Base-by-base conservation (phyloP, 1,140 invertebrate genomes). In the Elymnias hypermnestra region DNA sequence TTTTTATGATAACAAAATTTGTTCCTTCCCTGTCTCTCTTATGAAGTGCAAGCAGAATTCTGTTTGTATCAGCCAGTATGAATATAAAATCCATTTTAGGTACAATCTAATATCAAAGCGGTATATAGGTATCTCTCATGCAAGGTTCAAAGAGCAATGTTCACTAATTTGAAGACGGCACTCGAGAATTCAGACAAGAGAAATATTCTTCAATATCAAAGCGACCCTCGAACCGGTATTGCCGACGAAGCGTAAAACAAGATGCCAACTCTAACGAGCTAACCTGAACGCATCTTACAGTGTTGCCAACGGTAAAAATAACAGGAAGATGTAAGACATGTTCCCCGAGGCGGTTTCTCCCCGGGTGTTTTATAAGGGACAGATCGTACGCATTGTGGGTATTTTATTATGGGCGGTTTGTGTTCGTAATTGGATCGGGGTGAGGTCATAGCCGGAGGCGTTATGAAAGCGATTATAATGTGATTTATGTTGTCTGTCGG, bases 151-250 rank as follows among this genome's bases (percentile, higher is more conserved):
- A 67, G 60, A 56, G 49, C 48, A 49, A 48, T 46, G 46, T 57
- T 61, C 65, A 63, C 70, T 65, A 71, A 76, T 74, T 74, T 72
- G 64, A 65, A 78, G 72, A 73, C 63, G 64, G 40, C 65, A 62
- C 72, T 77, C 57, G 66, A 67, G 47, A 65, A 64, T 65, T 60
- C 68, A 65, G 60, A 65, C 63, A 72, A 67, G 63, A 49, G 57
- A 50, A 58, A 61, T 62, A 58, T 57, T 46, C 66, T 74, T 54
- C 55, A 63, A 60, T 73, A 72, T 77, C 69, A 77, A 77, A 77
- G 73, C 42, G 37, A 53, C 58, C 63, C 67, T 62, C 61, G 59
- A 63, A 63, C 53, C 55, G 53, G 46, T 54, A 59, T 43, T 31
- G 49, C 37, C 56, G 51, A 8, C 60, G 62, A 45, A 57, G 65